These are phyloP conservation scores for Agrilus cyanescens DNA, from an alignment of 2,888 invertebrate genomes.

Conservation along the genomic window DNA sequence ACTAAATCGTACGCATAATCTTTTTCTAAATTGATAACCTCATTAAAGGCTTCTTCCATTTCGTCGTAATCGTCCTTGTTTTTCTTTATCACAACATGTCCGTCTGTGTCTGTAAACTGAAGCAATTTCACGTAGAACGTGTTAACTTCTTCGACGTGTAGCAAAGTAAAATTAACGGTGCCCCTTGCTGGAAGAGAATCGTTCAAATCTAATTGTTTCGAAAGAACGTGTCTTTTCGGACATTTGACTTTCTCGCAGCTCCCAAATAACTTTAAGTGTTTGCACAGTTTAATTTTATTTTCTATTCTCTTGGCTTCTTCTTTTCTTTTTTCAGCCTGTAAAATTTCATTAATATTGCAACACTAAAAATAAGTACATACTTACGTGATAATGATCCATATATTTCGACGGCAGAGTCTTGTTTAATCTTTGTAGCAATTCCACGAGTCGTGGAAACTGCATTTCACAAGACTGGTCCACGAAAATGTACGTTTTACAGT, in stretches of 20 bases:
- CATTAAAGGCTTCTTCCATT: conserved; percentile 21
- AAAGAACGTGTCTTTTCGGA: conserved; percentile 48
- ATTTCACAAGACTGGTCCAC: conserved; percentile 46
- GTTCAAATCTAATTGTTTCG: conserved; percentile 41
- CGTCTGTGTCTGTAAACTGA: conserved; percentile 30
- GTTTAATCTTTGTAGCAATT: conserved; percentile 41
- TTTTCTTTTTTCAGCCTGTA: conserved; percentile 23
- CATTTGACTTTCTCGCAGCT: conserved; percentile 49
- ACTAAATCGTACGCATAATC: conserved; percentile 29
- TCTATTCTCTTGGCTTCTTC: conserved; percentile 38
- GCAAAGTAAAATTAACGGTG: conserved; percentile 44
- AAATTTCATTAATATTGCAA: conserved; percentile 15
- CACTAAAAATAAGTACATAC: conserved; percentile 1
- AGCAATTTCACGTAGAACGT: conserved; percentile 48
- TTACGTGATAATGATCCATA: conserved; percentile 23
- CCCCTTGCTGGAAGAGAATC: conserved; percentile 43
- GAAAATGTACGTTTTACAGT: conserved; percentile 40
- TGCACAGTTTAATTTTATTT: conserved; percentile 42
- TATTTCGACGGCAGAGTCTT: conserved; percentile 30
- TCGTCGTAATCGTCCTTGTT: conserved; percentile 17
- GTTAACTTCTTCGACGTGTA: conserved; percentile 46
- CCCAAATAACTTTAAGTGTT: conserved; percentile 51
- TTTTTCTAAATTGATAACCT: conserved; percentile 20
- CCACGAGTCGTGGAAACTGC: conserved; percentile 48
- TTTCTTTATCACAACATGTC: conserved; percentile 4